Evolutionary conservation across 2,888 invertebrate genomes (phyloP).

Genomic region (Apotomis betuletana): DNA sequence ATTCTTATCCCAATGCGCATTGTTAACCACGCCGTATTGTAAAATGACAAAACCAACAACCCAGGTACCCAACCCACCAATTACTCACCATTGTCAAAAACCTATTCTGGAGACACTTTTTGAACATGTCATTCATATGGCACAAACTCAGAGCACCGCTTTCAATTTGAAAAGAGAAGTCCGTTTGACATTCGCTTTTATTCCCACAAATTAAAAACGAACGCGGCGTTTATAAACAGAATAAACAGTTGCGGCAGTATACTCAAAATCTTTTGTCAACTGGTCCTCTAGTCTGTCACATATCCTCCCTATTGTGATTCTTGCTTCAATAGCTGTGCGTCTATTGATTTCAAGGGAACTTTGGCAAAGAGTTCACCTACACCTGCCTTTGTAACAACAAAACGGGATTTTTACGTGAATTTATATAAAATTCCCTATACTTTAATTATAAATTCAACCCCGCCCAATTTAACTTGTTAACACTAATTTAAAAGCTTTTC

Average conservation of each 20-base stretch:
- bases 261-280: constrained; percentile 74
- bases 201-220: neutral
- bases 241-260: constrained; percentile 53
- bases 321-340: constrained; percentile 68
- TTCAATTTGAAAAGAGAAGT: constrained; percentile 31
- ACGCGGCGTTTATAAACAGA: constrained; percentile 8
- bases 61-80: constrained; percentile 84
- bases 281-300: constrained; percentile 80
- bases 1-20: constrained; percentile 59
- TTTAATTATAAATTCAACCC: constrained; percentile 2
- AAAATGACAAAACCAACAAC: constrained; percentile 72
- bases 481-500: neutral
- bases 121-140: constrained; percentile 76
- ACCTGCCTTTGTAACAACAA: constrained; percentile 64
- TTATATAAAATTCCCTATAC: constrained; percentile 15
- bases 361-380: constrained; percentile 70
- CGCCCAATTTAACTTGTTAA: neutral
- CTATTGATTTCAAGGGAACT: constrained; percentile 63
- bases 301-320: constrained; percentile 79
- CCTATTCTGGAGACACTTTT: constrained; percentile 77
- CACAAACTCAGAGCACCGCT: constrained; percentile 45
- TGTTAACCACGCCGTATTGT: constrained; percentile 66
- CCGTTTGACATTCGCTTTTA: constrained; percentile 52
- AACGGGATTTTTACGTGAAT: constrained; percentile 44
- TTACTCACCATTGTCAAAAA: constrained; percentile 77